Percentiles rank a stretch among this genome's conserved stretches.
Conservation (phyloP, 2,888 invertebrate genomes). For the Ormyrus pomaceus region DNA sequence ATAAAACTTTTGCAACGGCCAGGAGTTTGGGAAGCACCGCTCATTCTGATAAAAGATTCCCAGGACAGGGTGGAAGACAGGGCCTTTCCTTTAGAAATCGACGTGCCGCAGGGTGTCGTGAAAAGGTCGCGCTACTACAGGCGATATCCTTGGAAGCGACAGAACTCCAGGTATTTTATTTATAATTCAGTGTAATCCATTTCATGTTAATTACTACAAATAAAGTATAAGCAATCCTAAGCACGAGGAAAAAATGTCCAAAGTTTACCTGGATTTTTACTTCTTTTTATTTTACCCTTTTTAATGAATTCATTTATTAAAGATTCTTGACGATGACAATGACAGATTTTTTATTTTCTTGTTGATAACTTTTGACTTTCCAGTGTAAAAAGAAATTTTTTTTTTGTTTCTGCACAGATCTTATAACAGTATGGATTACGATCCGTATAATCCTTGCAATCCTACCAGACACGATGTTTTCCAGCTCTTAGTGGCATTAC, state of each 20-base stretch:
- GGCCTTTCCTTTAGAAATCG: conserved; percentile 31
- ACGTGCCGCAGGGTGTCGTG: conserved; percentile 43
- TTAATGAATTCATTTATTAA: no score
- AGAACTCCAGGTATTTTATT: conserved; percentile 75
- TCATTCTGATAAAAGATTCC: conserved; percentile 58
- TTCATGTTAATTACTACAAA: no score
- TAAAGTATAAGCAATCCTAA: no score
- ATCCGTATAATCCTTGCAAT: conserved; percentile 79
- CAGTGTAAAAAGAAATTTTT: background rate
- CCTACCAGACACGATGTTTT: conserved; percentile 81
- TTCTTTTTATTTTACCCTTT: no score
- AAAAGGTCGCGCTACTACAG: conserved; percentile 80
- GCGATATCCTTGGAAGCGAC: conserved; percentile 81
- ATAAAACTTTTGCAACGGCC: conserved; percentile 59
- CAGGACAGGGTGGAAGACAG: conserved; percentile 20
- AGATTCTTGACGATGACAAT: no score
- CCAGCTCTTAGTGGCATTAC: conserved; percentile 79
- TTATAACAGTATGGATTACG: conserved; percentile 77
- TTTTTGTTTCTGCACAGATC: conserved; percentile 37
- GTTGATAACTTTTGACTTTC: no score
- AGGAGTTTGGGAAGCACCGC: conserved; percentile 57
- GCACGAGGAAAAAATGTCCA: no score
- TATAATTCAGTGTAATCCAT: no score
- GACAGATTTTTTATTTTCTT: no score
- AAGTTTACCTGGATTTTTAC: no score